A percentile compares a stretch with the other conserved stretches of the same genome.
Evolutionary conservation across 2,797 vertebrate genomes (phyloP).

Genomic region (Prionace glauca): DNA sequence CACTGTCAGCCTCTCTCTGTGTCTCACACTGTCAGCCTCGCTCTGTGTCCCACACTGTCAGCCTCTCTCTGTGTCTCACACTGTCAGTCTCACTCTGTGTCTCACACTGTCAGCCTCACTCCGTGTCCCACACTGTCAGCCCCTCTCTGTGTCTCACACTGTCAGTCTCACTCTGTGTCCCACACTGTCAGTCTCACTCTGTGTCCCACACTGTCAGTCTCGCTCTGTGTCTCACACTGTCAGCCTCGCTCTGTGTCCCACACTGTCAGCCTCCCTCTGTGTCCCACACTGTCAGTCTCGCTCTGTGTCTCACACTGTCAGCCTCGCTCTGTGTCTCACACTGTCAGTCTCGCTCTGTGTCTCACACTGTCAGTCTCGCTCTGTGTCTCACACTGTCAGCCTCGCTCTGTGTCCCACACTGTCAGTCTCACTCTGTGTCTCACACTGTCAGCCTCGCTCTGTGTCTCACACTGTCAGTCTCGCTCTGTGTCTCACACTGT

Average conservation of each 20-base stretch:
- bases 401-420: not conserved
- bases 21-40: not conserved
- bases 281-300: not conserved
- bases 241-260: not conserved
- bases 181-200: not conserved
- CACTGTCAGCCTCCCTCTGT: not conserved
- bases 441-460: not conserved
- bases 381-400: not conserved
- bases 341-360: not conserved
- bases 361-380: not conserved
- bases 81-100: not conserved
- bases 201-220: not conserved
- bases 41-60: not conserved
- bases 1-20: not conserved
- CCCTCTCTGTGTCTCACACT: not conserved
- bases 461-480: not conserved
- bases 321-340: not conserved
- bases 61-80: not conserved
- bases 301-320: not conserved
- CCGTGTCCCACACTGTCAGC: no score
- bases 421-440: not conserved
- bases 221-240: not conserved
- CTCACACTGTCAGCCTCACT: not conserved
- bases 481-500: no score
- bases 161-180: not conserved